Evolutionary conservation across 1,140 invertebrate species (phyloP).

Genomic region (Drosophila ambigua): DNA sequence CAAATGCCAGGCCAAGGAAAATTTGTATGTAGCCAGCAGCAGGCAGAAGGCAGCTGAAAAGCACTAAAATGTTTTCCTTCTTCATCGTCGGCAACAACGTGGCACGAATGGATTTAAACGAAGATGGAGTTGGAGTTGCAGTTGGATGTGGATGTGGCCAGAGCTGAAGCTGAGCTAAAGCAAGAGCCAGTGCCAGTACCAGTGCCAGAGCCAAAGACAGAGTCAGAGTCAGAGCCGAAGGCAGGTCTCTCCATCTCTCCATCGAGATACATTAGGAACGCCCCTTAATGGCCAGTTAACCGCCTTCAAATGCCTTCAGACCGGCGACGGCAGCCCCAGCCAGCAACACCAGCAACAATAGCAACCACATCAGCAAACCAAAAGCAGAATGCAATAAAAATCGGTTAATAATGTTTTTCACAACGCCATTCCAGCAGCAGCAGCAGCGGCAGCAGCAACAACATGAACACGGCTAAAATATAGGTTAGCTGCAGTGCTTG

Average conservation of each 20-base stretch:
- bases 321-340: constrained; percentile 22
- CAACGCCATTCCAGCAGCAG: constrained; percentile 72
- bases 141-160: no score
- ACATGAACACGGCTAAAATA: constrained; percentile 64
- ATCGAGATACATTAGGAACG: constrained; percentile 75
- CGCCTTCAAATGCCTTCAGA: constrained; percentile 71
- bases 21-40: constrained; percentile 67
- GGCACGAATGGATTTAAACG: constrained; percentile 53
- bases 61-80: constrained; percentile 65
- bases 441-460: constrained; percentile 46
- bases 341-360: constrained; percentile 8
- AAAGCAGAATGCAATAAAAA: constrained; percentile 71
- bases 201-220: neutral
- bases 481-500: constrained; percentile 71
- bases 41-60: constrained; percentile 57
- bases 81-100: constrained; percentile 56
- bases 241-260: constrained; percentile 45
- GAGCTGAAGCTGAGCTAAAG: constrained; percentile 7
- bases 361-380: constrained; percentile 23
- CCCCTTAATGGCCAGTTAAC: constrained; percentile 81
- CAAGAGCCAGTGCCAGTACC: no score
- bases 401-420: constrained; percentile 81
- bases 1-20: constrained; percentile 55
- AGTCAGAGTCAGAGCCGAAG: constrained; percentile 31
- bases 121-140: constrained; percentile 41